Evolutionary conservation across 2,888 invertebrate species (phyloP).

Genomic region (Diplazon laetatorius): DNA sequence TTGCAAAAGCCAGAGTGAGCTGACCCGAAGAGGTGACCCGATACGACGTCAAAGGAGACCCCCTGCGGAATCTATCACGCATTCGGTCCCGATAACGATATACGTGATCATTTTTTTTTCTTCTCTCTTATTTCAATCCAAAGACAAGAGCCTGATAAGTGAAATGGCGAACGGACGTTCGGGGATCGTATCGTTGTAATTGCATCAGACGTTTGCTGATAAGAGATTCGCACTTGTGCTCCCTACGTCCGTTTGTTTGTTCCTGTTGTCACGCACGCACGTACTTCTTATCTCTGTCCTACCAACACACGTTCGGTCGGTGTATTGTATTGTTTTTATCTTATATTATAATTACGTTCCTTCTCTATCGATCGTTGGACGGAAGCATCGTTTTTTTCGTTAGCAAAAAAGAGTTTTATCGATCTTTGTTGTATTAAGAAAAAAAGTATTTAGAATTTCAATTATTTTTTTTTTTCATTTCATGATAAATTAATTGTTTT

Average conservation of each 20-base stretch:
- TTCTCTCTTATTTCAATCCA: not conserved
- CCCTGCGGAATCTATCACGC: conserved; percentile 21
- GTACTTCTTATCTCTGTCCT: conserved; percentile 1
- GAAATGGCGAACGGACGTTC: not conserved
- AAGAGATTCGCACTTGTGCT: not conserved
- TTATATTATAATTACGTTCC: not conserved
- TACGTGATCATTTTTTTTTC: not conserved
- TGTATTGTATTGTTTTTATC: not conserved
- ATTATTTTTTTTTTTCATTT: too few species aligned
- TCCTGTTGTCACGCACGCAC: not conserved
- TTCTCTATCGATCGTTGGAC: not conserved
- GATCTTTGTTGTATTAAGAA: too few species aligned
- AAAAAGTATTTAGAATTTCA: too few species aligned
- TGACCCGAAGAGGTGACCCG: conserved; percentile 20
- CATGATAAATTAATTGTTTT: too few species aligned
- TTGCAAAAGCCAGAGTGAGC: not conserved
- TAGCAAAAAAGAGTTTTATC: too few species aligned
- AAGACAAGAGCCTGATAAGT: not conserved
- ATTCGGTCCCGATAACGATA: conserved; percentile 5
- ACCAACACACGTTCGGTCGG: not conserved
- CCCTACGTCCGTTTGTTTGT: not conserved
- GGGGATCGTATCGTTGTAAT: conserved; percentile 5
- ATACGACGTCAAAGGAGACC: conserved; percentile 20
- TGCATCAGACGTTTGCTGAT: conserved; percentile 20
- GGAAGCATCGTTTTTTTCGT: not conserved